A percentile compares a stretch with the other conserved stretches of the same genome.
These are phyloP conservation scores for Trissolcus basalis DNA, from an alignment of 1,140 invertebrate genomes.

Conservation along the genomic window DNA sequence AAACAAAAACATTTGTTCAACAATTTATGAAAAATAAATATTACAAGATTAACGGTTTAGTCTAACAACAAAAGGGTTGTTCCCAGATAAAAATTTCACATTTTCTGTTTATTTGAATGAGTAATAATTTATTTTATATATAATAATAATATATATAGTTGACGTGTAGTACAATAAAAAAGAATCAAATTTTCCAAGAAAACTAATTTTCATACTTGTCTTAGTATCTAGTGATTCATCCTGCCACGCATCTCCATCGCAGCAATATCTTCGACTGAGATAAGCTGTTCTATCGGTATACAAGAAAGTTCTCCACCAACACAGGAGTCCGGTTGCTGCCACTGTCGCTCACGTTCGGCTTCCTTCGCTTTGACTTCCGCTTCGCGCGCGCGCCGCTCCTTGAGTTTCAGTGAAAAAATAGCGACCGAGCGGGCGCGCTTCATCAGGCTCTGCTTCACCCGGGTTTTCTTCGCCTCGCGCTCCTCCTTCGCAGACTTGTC, in stretches of 20 bases:
- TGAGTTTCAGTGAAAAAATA: constrained; percentile 87
- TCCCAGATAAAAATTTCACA: no score
- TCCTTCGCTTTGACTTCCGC: constrained; percentile 80
- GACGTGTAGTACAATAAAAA: no score
- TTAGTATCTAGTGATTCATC: constrained; percentile 71
- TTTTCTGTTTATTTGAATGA: no score
- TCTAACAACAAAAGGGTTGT: no score
- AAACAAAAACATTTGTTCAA: no score
- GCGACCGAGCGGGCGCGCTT: constrained; percentile 88
- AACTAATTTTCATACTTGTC: constrained; percentile 23
- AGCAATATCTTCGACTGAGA: constrained; percentile 75
- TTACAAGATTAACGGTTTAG: no score
- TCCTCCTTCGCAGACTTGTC: constrained; percentile 77
- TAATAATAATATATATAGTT: no score
- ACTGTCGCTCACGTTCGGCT: constrained; percentile 67
- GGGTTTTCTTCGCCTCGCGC: constrained; percentile 81
- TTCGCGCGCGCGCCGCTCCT: constrained; percentile 84
- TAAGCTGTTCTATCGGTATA: constrained; percentile 86
- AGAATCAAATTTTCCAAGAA: background rate
- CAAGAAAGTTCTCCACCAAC: constrained; percentile 86
- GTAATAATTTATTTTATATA: no score
- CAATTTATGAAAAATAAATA: no score
- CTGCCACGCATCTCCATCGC: constrained; percentile 72
- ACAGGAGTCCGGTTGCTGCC: constrained; percentile 80
- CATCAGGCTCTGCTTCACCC: constrained; percentile 84